These are phyloP conservation scores for Aselliscus stoliczkanus DNA, from an alignment of 2,797 vertebrate genomes.

Conservation along the genomic window DNA sequence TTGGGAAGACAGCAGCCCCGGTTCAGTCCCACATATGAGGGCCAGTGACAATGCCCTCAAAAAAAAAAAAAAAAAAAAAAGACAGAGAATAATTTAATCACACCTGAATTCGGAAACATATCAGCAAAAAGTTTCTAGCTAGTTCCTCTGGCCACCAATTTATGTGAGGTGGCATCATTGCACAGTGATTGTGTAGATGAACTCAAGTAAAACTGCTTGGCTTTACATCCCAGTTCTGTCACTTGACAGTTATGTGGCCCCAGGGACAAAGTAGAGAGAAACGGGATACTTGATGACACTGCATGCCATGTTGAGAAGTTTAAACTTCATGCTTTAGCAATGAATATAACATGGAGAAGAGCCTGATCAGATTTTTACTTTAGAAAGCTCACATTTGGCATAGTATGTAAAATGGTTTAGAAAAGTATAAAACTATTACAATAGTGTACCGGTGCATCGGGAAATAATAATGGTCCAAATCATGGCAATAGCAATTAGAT, in stretches of 20 bases:
- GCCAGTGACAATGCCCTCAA: too few relatives aligned
- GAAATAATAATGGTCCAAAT: not conserved
- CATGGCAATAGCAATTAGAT: not conserved
- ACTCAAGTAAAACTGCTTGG: not conserved
- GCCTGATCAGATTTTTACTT: not conserved
- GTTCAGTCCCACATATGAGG: too few relatives aligned
- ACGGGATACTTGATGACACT: not conserved
- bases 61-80: too few relatives aligned
- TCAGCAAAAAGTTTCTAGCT: not conserved
- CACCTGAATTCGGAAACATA: not conserved
- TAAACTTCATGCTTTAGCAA: not conserved
- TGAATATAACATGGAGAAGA: not conserved
- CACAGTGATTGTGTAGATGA: not conserved
- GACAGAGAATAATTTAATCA: too few relatives aligned
- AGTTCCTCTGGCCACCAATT: not conserved
- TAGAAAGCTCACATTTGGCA: not conserved
- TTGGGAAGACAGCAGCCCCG: too few relatives aligned
- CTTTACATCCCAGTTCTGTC: not conserved
- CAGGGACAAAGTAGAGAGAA: not conserved
- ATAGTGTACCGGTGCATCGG: not conserved
- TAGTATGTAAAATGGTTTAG: not conserved
- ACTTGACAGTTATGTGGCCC: not conserved
- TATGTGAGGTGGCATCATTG: fast-evolving
- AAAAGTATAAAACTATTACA: not conserved
- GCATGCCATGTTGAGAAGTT: not conserved